These are phyloP conservation scores for Quadriops clusia DNA, from an alignment of 2,888 invertebrate species.

Conservation along the genomic window DNA sequence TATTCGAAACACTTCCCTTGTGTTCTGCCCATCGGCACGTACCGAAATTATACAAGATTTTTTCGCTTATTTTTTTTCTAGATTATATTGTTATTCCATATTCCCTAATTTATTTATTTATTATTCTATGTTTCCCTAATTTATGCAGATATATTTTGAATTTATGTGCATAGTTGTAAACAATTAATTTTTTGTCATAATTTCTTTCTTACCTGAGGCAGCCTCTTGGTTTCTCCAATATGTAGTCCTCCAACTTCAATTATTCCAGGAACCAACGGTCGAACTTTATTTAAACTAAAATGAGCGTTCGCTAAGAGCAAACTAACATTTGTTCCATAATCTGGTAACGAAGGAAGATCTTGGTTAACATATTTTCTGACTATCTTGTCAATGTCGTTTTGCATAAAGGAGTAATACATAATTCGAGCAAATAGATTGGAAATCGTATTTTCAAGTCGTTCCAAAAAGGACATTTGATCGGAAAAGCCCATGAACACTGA, in stretches of 20 bases:
- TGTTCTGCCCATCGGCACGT: no score
- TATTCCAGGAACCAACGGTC: constrained; percentile 36
- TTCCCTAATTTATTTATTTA: no score
- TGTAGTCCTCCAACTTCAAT: constrained; percentile 44
- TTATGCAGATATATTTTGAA: no score
- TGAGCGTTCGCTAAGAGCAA: constrained; percentile 40
- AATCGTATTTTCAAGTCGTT: constrained; percentile 24
- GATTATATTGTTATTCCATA: no score
- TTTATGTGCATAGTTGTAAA: no score
- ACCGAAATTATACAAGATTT: no score
- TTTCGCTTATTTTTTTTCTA: no score
- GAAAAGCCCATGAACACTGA: constrained; percentile 31
- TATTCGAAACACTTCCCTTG: no score
- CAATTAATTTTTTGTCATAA: constrained; percentile 4
- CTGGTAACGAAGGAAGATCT: constrained; percentile 1
- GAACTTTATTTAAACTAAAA: constrained; percentile 34
- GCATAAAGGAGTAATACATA: constrained; percentile 19
- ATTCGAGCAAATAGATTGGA: constrained; percentile 14
- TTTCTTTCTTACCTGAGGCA: constrained; percentile 20
- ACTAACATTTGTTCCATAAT: constrained; percentile 26
- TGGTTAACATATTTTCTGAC: background rate
- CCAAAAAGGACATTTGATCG: constrained; percentile 23
- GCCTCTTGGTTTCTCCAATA: constrained; percentile 27
- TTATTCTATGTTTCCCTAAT: no score
- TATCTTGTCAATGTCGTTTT: constrained; percentile 5